Evolutionary conservation across 2,113 vertebrate species (phyloP).

Genomic region (Gymnorhina tibicen): DNA sequence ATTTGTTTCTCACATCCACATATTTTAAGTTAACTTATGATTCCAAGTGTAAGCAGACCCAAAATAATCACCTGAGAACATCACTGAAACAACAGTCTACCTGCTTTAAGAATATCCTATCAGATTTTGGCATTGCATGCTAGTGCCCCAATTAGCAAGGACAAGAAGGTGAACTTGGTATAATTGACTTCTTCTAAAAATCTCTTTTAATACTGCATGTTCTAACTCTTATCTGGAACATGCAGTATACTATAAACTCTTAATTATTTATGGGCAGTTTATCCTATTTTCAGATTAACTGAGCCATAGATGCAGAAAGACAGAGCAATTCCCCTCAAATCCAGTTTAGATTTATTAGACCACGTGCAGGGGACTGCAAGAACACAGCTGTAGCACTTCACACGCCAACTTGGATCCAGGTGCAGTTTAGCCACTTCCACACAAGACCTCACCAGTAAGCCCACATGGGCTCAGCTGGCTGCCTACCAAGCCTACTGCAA

Average conservation of each 20-base stretch:
- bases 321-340: not conserved
- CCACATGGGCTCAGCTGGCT: not conserved
- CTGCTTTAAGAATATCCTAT: not conserved
- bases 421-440: not conserved
- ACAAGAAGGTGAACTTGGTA: not conserved
- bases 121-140: not conserved
- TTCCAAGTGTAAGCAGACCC: not conserved
- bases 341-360: conserved; percentile 22
- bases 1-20: not conserved
- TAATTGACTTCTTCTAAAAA: not conserved
- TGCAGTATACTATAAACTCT: not conserved
- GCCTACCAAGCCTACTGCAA: not conserved
- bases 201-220: not conserved
- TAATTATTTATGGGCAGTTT: conserved; percentile 14
- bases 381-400: conserved; percentile 21
- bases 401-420: not conserved
- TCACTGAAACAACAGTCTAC: not conserved
- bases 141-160: not conserved
- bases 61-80: not conserved
- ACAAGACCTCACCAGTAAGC: not conserved
- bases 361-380: not conserved
- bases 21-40: not conserved
- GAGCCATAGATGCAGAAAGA: not conserved
- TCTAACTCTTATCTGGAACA: not conserved
- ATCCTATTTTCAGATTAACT: conserved; percentile 26